phyloP scores from a whole-genome alignment of 2,113 vertebrate genomes.

The Haemorhous mexicanus region DNA sequence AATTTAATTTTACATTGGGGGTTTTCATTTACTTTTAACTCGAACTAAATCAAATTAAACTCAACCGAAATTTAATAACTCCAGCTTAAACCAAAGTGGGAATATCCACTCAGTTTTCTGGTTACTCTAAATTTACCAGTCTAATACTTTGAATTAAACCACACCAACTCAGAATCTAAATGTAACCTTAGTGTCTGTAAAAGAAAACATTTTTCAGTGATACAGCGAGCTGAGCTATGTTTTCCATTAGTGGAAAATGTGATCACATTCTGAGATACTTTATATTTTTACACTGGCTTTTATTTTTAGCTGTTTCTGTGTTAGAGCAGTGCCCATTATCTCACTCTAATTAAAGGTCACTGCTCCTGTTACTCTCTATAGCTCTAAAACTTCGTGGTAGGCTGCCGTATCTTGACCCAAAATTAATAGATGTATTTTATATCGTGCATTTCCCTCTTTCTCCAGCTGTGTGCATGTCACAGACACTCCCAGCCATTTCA shows the following conservation, averaged over 20 bases:
- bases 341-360: conserved; percentile 58
- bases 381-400: not conserved
- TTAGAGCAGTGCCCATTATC: conserved; percentile 46
- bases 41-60: not conserved
- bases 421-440: conserved; percentile 1
- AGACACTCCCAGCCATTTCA: not conserved
- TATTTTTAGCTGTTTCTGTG: conserved; percentile 57
- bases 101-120: not conserved
- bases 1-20: not conserved
- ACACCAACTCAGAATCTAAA: not conserved
- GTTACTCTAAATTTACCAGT: not conserved
- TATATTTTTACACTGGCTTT: conserved; percentile 26
- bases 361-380: conserved; percentile 41
- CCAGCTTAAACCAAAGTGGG: not conserved
- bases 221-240: not conserved
- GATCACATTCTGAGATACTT: conserved; percentile 45
- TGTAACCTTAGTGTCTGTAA: not conserved
- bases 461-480: not conserved
- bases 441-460: not conserved
- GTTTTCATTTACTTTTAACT: not conserved
- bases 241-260: conserved; percentile 64
- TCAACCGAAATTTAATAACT: not conserved
- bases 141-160: not conserved
- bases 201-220: conserved; percentile 17
- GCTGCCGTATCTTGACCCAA: conserved; percentile 3